Conservation (phyloP, 2,888 invertebrate genomes). For the Aquatica leii region DNA sequence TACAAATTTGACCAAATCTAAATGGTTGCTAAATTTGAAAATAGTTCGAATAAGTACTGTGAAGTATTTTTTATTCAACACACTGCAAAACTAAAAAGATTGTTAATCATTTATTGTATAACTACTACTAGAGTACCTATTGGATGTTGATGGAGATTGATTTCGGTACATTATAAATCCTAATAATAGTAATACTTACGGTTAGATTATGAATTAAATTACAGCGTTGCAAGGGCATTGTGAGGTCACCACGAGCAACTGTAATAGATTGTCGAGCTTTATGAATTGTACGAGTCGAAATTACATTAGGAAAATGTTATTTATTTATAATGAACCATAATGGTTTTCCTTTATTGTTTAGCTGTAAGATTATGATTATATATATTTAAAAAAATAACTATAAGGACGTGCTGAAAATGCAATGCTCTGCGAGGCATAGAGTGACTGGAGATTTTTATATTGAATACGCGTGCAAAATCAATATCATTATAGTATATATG, state of each 20-base stretch:
- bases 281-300: slow-evolving; percentile 29
- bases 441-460: slow-evolving; percentile 56
- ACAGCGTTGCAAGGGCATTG: slow-evolving; percentile 37
- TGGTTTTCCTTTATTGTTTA: slow-evolving; percentile 34
- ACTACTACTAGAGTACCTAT: slow-evolving; percentile 62
- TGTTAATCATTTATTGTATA: slow-evolving; percentile 32
- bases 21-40: slow-evolving; percentile 4
- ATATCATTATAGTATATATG: slow-evolving; percentile 56
- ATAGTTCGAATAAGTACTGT: slow-evolving; percentile 1
- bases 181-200: slow-evolving; percentile 57
- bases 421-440: slow-evolving; percentile 39
- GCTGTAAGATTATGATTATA: slow-evolving; percentile 26
- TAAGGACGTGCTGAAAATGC: slow-evolving; percentile 32
- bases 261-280: slow-evolving; percentile 31
- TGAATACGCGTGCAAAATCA: slow-evolving; percentile 59
- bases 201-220: slow-evolving; percentile 56
- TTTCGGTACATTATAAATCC: slow-evolving; percentile 57
- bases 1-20: slow-evolving; percentile 12
- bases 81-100: slow-evolving; percentile 20
- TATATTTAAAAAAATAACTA: slow-evolving; percentile 14
- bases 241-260: slow-evolving; percentile 29
- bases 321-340: slow-evolving; percentile 33
- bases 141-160: slow-evolving; percentile 46
- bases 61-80: slow-evolving; percentile 9
- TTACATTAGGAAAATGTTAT: slow-evolving; percentile 36